Evolutionary conservation across 1,140 invertebrate genomes (phyloP), one percentile per base, ranked within the genome.

Genomic region (Vanessa atalanta): DNA sequence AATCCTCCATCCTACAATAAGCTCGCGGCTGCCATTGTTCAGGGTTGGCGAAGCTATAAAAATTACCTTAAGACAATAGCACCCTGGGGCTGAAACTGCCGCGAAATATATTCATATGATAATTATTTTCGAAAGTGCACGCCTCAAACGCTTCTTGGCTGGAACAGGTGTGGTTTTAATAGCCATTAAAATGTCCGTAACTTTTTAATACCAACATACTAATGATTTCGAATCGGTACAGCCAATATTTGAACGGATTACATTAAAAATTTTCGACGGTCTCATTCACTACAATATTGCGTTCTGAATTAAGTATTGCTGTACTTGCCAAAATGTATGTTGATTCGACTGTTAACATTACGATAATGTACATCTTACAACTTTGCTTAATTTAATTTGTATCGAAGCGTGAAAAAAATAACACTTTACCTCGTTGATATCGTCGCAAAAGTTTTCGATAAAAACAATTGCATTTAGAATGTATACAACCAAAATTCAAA

Each of bases 1-100:
- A 61, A 69, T 55, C 72, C 57, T 47, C 67, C 73, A 43, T 63
- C 57, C 70, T 47, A 53, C 47, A 76, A 79, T 77, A 64, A 64
- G 67, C 78, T 73, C 61, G 72, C 72, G 78, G 78, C 80, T 79
- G 72, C 88, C 90, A 93, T 91, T 91, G 90, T 93, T 88, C 84
- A 68, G 83, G 85, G 85, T 86, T 83, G 82, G 81, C 83, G 82
- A 87, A 89, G 84, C 84, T 86, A 89, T 87, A 92, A 92, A 93
- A 93, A 88, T 81, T 79, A 81, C 79, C 86, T 91, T 90, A 91
- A 91, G 86, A 93, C 89, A 93, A 93, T 91, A 86, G 87, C 86
- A 87, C 88, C 90, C 89, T 76, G 77, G 69, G 89, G 90, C 88
- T 72, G 67, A 69, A 73, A 81, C 83, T 81, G 84, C 84, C 76